Evolutionary conservation across 2,797 vertebrate species (phyloP).

Genomic region (Rhinatrema bivittatum): DNA sequence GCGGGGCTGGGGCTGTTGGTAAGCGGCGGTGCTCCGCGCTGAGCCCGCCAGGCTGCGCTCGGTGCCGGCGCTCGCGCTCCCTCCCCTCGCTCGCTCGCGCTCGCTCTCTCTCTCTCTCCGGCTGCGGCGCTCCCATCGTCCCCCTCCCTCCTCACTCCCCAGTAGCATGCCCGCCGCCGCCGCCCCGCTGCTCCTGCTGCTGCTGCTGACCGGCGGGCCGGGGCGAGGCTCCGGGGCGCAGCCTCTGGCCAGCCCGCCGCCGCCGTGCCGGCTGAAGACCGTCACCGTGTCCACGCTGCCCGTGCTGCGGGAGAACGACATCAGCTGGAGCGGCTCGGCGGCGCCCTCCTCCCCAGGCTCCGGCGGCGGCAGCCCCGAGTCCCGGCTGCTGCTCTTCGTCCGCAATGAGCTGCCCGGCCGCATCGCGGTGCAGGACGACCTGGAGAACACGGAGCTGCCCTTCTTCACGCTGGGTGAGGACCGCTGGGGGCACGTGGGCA

Average conservation of each 20-base stretch:
- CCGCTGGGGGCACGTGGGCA: neutral
- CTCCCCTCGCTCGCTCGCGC: neutral
- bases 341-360: conserved; percentile 44
- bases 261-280: conserved; percentile 81
- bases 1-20: conserved; percentile 22
- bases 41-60: neutral
- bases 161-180: conserved; percentile 30
- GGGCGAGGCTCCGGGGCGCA: conserved; percentile 33
- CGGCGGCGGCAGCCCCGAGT: conserved; percentile 60
- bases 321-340: conserved; percentile 82
- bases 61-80: neutral
- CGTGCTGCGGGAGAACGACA: conserved; percentile 87
- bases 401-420: conserved; percentile 88
- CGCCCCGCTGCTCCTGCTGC: conserved; percentile 2
- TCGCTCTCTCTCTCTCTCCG: neutral
- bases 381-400: conserved; percentile 87
- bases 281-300: conserved; percentile 92
- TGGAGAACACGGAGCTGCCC: conserved; percentile 96
- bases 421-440: conserved; percentile 92
- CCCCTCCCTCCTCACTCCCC: conserved; percentile 16
- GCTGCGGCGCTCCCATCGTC: neutral
- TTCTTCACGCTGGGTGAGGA: conserved; percentile 94
- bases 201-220: conserved; percentile 26
- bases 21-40: conserved; percentile 22
- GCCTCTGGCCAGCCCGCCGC: conserved; percentile 23